A percentile compares a stretch with the other conserved stretches of the same genome.
These are phyloP conservation scores for Poecilus cupreus DNA, from an alignment of 2,888 invertebrate genomes.

Conservation along the genomic window DNA sequence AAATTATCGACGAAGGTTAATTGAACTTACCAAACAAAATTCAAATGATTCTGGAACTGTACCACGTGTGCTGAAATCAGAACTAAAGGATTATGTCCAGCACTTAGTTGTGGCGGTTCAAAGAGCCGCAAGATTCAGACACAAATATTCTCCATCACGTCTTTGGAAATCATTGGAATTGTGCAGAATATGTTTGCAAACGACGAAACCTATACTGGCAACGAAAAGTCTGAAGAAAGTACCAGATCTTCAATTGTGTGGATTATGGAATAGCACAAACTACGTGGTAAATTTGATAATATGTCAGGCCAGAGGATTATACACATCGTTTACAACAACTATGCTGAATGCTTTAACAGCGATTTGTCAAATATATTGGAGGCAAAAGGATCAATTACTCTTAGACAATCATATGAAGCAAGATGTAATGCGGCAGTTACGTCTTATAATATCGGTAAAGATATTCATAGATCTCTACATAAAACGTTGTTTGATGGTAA, in stretches of 20 bases:
- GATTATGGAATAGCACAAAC: conserved; percentile 8
- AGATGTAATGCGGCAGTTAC: conserved; percentile 38
- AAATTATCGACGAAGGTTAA: conserved; percentile 19
- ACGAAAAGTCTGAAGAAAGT: background rate
- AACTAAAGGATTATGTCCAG: background rate
- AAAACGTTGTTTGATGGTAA: background rate
- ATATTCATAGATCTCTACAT: too few species aligned
- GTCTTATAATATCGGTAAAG: conserved; percentile 24
- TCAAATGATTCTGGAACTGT: conserved; percentile 4
- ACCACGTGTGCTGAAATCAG: background rate
- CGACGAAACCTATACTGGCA: conserved; percentile 63
- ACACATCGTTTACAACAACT: conserved; percentile 46
- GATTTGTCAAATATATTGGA: too few species aligned
- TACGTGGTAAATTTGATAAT: too few species aligned
- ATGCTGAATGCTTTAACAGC: conserved; percentile 36
- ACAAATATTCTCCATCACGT: background rate
- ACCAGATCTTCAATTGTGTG: conserved; percentile 42
- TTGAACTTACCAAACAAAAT: conserved; percentile 4
- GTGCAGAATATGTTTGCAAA: too few species aligned
- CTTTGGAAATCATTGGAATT: background rate
- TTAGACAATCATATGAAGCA: too few species aligned
- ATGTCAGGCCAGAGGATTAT: conserved; percentile 34
- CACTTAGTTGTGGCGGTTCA: background rate
- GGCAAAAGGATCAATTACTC: too few species aligned
- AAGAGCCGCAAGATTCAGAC: background rate